Evolutionary conservation across 1,140 invertebrate genomes (phyloP).

Genomic region (Odontomachus brunneus): DNA sequence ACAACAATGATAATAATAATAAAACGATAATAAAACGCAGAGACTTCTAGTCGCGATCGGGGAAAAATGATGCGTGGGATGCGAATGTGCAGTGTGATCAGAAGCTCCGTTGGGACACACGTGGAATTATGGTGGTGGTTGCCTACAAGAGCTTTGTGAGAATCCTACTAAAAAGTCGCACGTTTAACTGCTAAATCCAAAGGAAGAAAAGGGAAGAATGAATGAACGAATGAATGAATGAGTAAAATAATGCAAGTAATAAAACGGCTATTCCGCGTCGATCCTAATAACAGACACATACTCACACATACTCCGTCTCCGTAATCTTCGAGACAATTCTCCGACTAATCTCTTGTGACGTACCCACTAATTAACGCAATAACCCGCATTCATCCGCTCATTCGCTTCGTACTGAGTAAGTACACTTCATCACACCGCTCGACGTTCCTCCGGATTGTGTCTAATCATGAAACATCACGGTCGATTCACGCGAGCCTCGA

Average conservation of each 20-base stretch:
- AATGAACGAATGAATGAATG: background rate
- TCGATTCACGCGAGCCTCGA: background rate
- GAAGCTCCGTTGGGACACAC: background rate
- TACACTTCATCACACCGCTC: conserved; percentile 43
- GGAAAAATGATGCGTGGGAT: background rate
- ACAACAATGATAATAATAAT: conserved; percentile 17
- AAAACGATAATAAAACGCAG: conserved; percentile 39
- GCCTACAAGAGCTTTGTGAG: conserved; percentile 29
- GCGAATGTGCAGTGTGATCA: conserved; percentile 33
- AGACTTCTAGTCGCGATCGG: conserved; percentile 34
- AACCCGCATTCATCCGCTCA: conserved; percentile 44
- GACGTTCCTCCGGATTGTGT: conserved; percentile 35
- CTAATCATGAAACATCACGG: background rate
- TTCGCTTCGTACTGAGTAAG: conserved; percentile 47
- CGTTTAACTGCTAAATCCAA: background rate
- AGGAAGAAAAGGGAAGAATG: background rate
- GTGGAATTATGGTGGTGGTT: conserved; percentile 30
- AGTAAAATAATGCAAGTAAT: conserved; percentile 6
- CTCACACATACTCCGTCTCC: background rate
- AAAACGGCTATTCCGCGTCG: conserved; percentile 9
- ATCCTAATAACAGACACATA: conserved; percentile 30
- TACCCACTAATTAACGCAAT: conserved; percentile 49
- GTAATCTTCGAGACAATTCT: conserved; percentile 46
- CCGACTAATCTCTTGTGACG: conserved; percentile 51
- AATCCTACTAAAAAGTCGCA: conserved; percentile 16